phyloP scores from a whole-genome alignment of 2,797 vertebrate genomes.

The Acanthurus leucopareius region DNA sequence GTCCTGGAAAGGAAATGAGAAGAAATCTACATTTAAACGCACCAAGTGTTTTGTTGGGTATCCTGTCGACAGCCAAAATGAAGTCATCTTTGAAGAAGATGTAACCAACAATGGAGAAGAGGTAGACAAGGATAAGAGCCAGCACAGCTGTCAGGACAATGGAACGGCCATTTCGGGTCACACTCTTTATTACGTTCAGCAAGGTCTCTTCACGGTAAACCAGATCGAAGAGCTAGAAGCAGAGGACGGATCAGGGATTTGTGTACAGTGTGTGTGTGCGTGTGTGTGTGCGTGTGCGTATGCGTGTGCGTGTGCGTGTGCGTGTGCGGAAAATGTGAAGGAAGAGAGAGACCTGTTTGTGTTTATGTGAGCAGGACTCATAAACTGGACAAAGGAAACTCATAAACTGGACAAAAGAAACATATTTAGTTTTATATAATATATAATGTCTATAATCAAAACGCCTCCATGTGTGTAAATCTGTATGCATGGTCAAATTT shows the following conservation, averaged over 20 bases:
- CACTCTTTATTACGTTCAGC: conserved; percentile 98
- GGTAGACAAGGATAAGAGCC: conserved; percentile 98
- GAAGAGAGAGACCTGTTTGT: neutral
- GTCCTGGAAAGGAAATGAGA: neutral
- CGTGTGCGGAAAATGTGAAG: neutral
- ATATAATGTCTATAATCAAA: too few species aligned
- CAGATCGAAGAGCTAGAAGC: conserved; percentile 94
- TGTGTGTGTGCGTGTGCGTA: too few species aligned
- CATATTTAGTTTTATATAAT: too few species aligned
- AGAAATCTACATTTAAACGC: conserved; percentile 17
- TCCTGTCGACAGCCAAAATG: conserved; percentile 94
- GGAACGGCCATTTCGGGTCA: conserved; percentile 97
- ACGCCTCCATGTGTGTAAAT: neutral
- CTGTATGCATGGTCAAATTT: neutral
- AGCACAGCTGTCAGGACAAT: conserved; percentile 97
- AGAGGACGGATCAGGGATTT: conserved; percentile 33
- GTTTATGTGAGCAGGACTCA: neutral
- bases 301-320: too few species aligned
- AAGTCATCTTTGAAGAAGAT: conserved; percentile 99
- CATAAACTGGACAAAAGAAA: neutral
- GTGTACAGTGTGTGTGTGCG: neutral
- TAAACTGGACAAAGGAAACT: neutral
- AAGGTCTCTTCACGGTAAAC: conserved; percentile 98
- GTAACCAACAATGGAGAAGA: conserved; percentile 99
- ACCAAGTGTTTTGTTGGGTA: conserved; percentile 94